Evolutionary conservation across 2,888 invertebrate genomes (phyloP), one percentile per base, ranked within the genome.

Genomic region (Erebia aethiops): DNA sequence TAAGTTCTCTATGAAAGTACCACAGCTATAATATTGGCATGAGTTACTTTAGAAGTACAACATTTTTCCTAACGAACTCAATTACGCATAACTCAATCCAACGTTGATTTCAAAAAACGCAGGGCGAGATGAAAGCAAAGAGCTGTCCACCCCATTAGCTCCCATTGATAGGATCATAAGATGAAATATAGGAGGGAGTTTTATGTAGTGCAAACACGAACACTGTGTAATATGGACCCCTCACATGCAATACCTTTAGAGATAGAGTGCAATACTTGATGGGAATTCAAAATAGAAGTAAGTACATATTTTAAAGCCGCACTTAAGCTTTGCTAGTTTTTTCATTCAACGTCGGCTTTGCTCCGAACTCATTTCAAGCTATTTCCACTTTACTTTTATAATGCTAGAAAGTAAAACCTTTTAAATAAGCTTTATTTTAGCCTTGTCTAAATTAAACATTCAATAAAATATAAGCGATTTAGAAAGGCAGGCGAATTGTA

Each of bases 81-180:
- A 82, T 81, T 77, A 76, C 79, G 77, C 80, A 77, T 77, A 74
- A 79, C 79, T 82, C 82, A 85, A 84, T 84, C 81, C 79, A 79
- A 79, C 81, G 80, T 84, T 81, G 82, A 82, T 81, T 80, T 77
- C 75, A 79, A 81, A 79, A 79, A 79, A 79, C 73, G 78, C 75
- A 76, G 70, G 78, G 70, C 78, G 77, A 80, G 82, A 61, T 46
- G 61, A 66, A 68, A 58, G 78, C 77, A 82, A 84, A 82, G 77
- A 67, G 78, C 78, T 82, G 86, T 87, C 85, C 86, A 80, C 84
- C 81, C 87, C 85, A 90, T 90, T 90, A 89, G 81, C 79, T 77
- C 77, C 88, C 83, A 90, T 90, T 90, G 87, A 90, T 87, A 87
- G 82, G 80, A 77, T 82, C 82, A 77, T 77, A 83, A 82, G 84